Percentiles rank a stretch among this genome's conserved stretches.
These are phyloP conservation scores for Heliconius himera DNA, from an alignment of 1,140 invertebrate genomes.

Conservation along the genomic window DNA sequence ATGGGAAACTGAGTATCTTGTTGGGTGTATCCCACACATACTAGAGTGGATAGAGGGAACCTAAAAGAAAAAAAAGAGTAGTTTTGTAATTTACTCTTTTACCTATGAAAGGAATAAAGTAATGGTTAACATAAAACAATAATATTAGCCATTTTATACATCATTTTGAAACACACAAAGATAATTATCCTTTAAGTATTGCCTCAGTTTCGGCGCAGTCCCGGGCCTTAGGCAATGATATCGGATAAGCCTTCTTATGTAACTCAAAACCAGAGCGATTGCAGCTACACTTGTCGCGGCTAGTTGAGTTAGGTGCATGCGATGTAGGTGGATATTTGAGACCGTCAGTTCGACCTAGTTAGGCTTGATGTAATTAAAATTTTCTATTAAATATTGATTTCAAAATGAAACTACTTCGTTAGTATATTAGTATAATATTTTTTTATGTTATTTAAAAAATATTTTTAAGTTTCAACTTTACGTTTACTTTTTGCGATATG, in stretches of 20 bases:
- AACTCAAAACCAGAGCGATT: constrained; percentile 47
- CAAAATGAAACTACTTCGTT: neutral
- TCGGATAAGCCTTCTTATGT: constrained; percentile 46
- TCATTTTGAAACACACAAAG: neutral
- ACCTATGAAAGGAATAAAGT: too few species aligned
- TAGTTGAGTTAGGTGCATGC: constrained; percentile 37
- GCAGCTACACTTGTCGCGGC: constrained; percentile 37
- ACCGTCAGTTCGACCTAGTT: constrained; percentile 11
- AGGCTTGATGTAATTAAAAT: neutral
- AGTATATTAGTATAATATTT: neutral
- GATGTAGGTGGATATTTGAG: constrained; percentile 25
- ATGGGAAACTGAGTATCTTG: too few species aligned
- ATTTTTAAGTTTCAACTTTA: too few species aligned
- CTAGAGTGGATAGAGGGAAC: too few species aligned
- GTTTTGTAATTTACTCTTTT: too few species aligned
- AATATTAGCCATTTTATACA: too few species aligned
- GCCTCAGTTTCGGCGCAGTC: constrained; percentile 30
- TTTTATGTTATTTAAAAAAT: too few species aligned
- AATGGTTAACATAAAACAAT: too few species aligned
- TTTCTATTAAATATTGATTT: neutral
- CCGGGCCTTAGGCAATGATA: constrained; percentile 42
- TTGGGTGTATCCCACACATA: too few species aligned
- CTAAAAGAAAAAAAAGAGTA: too few species aligned
- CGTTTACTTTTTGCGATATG: too few species aligned
- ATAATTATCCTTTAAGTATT: constrained; percentile 13